phyloP scores from a whole-genome alignment of 2,797 vertebrate genomes.

The Ctenopoma multispine region DNA sequence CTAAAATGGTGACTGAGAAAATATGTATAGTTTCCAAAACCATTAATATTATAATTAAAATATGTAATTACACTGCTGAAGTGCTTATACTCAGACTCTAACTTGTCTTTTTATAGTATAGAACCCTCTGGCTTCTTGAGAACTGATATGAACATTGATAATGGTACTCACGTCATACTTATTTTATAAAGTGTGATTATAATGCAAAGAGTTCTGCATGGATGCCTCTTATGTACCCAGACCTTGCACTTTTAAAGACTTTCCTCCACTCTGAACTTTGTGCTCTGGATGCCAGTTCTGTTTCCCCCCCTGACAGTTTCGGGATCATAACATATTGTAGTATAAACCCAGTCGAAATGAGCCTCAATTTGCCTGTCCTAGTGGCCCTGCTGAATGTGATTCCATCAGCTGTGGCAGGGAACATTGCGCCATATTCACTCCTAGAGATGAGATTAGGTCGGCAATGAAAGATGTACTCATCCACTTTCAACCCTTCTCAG shows the following conservation, averaged over 20 bases:
- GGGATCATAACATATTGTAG: slow-evolving; percentile 51
- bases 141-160: neutral
- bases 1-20: neutral
- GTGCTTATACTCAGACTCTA: neutral
- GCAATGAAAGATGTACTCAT: slow-evolving; percentile 49
- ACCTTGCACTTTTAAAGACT: slow-evolving; percentile 17
- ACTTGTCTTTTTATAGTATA: neutral
- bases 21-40: neutral
- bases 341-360: slow-evolving; percentile 58
- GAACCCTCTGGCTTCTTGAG: neutral
- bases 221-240: neutral
- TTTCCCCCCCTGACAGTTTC: slow-evolving; percentile 16
- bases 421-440: slow-evolving; percentile 48
- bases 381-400: slow-evolving; percentile 47
- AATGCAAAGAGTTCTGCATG: neutral
- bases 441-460: slow-evolving; percentile 55
- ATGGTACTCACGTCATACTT: neutral
- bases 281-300: neutral
- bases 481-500: slow-evolving; percentile 28
- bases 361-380: slow-evolving; percentile 46
- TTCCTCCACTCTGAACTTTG: slow-evolving; percentile 19
- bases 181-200: neutral
- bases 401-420: slow-evolving; percentile 53
- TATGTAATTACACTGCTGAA: neutral
- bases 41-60: neutral